Conservation (phyloP, 92 coral and sea anemone species). For the Palythoa caribaeorum region DNA sequence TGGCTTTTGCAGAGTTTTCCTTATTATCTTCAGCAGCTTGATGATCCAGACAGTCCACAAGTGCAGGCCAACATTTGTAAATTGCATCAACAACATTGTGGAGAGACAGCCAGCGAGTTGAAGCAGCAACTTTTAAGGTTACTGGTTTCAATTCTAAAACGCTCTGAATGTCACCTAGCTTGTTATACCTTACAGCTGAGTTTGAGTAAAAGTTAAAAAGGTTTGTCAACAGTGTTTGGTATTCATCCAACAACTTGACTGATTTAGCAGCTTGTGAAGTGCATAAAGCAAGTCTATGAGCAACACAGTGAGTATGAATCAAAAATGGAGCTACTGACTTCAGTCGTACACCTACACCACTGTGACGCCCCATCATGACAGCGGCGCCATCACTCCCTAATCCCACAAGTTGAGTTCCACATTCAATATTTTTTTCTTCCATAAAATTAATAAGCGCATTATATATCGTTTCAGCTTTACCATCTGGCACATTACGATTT, state of each 20-base stretch:
- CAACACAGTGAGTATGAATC: too few relatives aligned
- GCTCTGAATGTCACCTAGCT: conserved; percentile 34
- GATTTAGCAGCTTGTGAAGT: not conserved
- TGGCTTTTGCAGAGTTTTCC: too few relatives aligned
- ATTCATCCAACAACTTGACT: conserved; percentile 28
- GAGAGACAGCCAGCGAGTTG: conserved; percentile 27
- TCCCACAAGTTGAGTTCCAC: not conserved
- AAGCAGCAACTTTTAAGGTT: conserved; percentile 38
- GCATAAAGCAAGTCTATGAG: too few relatives aligned
- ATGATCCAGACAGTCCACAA: conserved; percentile 1
- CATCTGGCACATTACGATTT: not conserved
- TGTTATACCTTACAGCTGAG: conserved; percentile 24
- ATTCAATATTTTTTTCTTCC: too few relatives aligned
- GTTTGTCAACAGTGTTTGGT: conserved; percentile 5
- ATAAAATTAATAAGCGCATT: not conserved
- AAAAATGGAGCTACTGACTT: not conserved
- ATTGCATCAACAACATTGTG: conserved; percentile 2
- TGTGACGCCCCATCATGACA: not conserved
- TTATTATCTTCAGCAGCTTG: too few relatives aligned
- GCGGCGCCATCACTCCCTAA: not conserved
- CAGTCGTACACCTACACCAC: not conserved
- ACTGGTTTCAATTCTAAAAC: conserved; percentile 31
- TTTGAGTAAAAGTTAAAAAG: conserved; percentile 11
- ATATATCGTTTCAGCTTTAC: not conserved
- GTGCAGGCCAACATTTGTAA: conserved; percentile 39